phyloP scores from a whole-genome alignment of 2,888 invertebrate genomes.

The Apotomis betuletana region DNA sequence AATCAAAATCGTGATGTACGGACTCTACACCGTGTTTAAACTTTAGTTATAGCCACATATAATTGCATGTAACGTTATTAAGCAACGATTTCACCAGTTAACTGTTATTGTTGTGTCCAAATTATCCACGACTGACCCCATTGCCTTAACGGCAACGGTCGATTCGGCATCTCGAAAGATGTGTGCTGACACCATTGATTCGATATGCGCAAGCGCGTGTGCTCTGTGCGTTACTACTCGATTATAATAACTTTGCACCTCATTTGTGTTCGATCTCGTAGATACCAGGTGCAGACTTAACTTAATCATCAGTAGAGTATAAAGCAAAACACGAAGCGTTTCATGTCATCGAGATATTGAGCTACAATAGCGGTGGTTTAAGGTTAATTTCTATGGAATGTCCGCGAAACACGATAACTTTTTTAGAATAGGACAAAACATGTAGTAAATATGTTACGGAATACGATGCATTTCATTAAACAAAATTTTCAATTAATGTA shows the following conservation, averaged over 20 bases:
- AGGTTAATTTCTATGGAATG: constrained; percentile 12
- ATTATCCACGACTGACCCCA: constrained; percentile 32
- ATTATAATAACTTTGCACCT: neutral
- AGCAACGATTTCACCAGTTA: constrained; percentile 17
- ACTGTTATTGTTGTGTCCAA: constrained; percentile 26
- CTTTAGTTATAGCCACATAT: constrained; percentile 6
- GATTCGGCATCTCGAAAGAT: constrained; percentile 13
- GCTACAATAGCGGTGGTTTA: constrained; percentile 15
- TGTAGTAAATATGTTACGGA: neutral
- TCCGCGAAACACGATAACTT: constrained; percentile 4
- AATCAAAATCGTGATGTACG: neutral
- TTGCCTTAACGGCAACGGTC: constrained; percentile 27
- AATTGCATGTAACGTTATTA: constrained; percentile 23
- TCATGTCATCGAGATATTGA: constrained; percentile 18
- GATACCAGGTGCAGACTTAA: neutral
- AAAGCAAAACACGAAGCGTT: constrained; percentile 2
- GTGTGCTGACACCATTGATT: constrained; percentile 24
- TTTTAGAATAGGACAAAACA: neutral
- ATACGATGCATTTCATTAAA: neutral
- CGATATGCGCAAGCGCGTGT: constrained; percentile 18
- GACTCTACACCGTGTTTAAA: neutral
- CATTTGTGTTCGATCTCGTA: neutral
- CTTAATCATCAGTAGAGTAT: neutral
- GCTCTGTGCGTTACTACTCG: constrained; percentile 17
- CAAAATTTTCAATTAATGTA: no score